Base-by-base conservation (phyloP, 2,888 invertebrate genomes). In the Plebejus anna region DNA sequence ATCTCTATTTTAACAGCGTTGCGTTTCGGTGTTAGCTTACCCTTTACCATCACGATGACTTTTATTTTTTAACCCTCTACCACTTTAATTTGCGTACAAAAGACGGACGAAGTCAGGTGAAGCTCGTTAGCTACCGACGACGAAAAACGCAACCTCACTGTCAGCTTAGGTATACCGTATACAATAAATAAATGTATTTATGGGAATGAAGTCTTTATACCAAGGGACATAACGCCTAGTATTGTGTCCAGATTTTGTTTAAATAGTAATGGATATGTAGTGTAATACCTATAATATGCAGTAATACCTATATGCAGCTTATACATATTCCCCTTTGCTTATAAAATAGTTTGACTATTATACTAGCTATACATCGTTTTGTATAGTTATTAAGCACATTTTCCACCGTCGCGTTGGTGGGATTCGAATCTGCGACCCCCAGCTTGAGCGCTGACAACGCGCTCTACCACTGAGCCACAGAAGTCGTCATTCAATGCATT, bases 51-150 rank as follows among this genome's bases (percentile, higher is more conserved):
- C 32, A 36, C 16, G 32, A 36, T 66, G 66, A 66, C 36, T 66
- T 11, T 66, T 32, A 61, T 4, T 42, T 71, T 72, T 11, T 7
- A 72, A 22, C 11, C 47, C 72, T 9, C 9, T 66, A 66, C 22
- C 22, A 42, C 47, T 71, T 47, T 47, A 47, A 47, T 72, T 72
- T 72, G 47, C 72, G 4, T 11, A 72, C 72, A 72, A 72, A 66
- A 66, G 66, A 32, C 5, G 47, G 28, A 47, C 47, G 11, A 72
- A 72, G 72, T 72, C 47, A 11, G 42, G 47, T 72, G 22, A 47
- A 47, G 22, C 47, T 72, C 72, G 47, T 72, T 72, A 72, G 22
- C 47, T 72, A 47, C 72, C 13, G 71, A 72, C 28, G 61, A 28
- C 36, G 66, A 36, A 66, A 66, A 66, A 28, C 32, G 66, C 66